phyloP scores from a whole-genome alignment of 2,888 invertebrate species.

The Ophion obscuratus region DNA sequence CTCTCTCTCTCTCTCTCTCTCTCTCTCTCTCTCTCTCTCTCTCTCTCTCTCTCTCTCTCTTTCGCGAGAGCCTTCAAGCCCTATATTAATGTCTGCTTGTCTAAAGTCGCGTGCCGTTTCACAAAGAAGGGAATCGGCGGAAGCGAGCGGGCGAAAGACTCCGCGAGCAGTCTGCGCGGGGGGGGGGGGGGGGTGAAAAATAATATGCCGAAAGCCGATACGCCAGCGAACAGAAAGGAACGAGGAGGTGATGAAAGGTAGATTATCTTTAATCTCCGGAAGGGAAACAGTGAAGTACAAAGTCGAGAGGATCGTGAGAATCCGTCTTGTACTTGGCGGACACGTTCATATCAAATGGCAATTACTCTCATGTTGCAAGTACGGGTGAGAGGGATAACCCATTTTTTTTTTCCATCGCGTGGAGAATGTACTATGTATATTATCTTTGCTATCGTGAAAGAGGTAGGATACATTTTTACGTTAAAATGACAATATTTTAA shows the following conservation, averaged over 20 bases:
- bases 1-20: not conserved
- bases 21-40: not conserved
- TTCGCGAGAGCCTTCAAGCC: conserved; percentile 34
- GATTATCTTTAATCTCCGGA: conserved; percentile 52
- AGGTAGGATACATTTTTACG: no score
- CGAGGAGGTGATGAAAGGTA: conserved; percentile 13
- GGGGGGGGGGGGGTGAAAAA: not conserved
- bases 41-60: no score
- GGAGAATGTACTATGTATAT: not conserved
- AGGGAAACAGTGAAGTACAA: conserved; percentile 35
- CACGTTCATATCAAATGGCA: not conserved
- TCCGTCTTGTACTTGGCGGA: not conserved
- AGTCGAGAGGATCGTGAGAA: conserved; percentile 39
- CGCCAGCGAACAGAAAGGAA: conserved; percentile 10
- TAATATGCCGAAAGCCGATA: conserved; percentile 22
- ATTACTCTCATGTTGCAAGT: not conserved
- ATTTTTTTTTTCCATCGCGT: not conserved
- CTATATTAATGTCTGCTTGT: conserved; percentile 52
- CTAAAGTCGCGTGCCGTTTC: conserved; percentile 57
- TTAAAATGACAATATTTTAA: not conserved
- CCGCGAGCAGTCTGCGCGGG: not conserved
- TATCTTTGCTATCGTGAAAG: no score
- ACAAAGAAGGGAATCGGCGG: conserved; percentile 43
- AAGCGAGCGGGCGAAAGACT: conserved; percentile 8
- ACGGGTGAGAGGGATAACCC: not conserved